Base-by-base conservation (phyloP, 2,797 vertebrate species). In the Sebastes taczanowskii region DNA sequence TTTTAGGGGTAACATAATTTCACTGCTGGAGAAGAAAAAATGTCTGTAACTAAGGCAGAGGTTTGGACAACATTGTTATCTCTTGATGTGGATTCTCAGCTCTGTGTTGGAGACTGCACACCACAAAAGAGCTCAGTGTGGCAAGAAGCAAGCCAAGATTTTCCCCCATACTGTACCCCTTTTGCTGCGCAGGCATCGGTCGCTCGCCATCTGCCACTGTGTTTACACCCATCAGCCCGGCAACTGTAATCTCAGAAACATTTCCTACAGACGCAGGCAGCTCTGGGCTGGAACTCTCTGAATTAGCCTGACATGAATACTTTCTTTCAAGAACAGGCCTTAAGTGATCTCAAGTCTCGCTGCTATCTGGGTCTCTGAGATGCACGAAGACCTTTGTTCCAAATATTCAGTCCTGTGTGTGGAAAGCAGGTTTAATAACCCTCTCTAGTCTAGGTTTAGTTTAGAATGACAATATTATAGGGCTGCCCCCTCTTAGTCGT, bases 161-260 rank as follows among this genome's bases (percentile, higher is more conserved):
- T 86, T 56, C 81, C 94, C 82, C 93, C 93, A 84, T 91, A 90
- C 84, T 92, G 95, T 89, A 93, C 93, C 91, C 91, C 96, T 95
- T 95, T 93, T 92, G 82, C 91, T 90, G 85, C 82, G 81, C 92
- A 91, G 93, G 91, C 88, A 91, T 91, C 90, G 85, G 91, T 94
- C 85, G 87, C 91, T 95, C 92, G 84, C 96, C 96, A 96, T 97
- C 96, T 96, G 96, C 95, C 92, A 88, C 90, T 84, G 92, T 96
- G 94, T 97, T 96, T 96, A 95, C 94, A 93, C 92, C 93, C 96
- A 88, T 94, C 94, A 87, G 92, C 92, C 89, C 90, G 74, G 94
- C 93, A 88, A 95, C 94, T 93, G 95, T 88, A 94, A 96, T 95
- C 93, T 94, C 92, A 93, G 92, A 94, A 96, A 95, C 91, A 90